phyloP scores from a whole-genome alignment of 2,113 vertebrate species.

The Myodes glareolus region DNA sequence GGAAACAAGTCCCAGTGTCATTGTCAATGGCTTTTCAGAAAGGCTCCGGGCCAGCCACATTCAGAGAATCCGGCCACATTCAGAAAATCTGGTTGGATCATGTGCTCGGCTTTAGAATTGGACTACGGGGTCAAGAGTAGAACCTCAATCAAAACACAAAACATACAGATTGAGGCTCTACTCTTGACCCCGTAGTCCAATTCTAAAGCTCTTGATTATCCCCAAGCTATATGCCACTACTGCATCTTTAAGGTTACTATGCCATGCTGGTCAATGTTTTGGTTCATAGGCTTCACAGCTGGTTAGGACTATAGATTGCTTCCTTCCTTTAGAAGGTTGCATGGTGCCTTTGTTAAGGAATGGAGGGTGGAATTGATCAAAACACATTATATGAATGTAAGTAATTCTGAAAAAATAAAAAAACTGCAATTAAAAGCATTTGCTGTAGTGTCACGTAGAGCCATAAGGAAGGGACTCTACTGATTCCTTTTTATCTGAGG shows the following conservation, averaged over 20 bases:
- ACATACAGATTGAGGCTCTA: too few relatives aligned
- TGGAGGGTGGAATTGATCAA: background rate
- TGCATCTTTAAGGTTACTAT: background rate
- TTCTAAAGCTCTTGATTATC: background rate
- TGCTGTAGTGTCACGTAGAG: background rate
- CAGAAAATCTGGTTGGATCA: too few relatives aligned
- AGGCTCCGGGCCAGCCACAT: too few relatives aligned
- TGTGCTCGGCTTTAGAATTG: too few relatives aligned
- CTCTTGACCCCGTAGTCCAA: too few relatives aligned
- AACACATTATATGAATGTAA: background rate
- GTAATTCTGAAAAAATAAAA: background rate
- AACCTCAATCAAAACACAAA: too few relatives aligned
- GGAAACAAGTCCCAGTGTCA: too few relatives aligned
- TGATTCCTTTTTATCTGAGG: background rate
- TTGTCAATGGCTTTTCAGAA: too few relatives aligned
- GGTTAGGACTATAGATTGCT: background rate
- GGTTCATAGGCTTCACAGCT: background rate
- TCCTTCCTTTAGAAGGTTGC: background rate
- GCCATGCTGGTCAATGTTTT: background rate
- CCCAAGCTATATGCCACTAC: background rate
- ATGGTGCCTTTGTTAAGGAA: background rate
- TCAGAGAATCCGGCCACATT: too few relatives aligned
- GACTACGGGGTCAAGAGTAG: too few relatives aligned
- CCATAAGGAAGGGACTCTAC: fast-evolving
- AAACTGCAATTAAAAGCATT: background rate